phyloP scores from a whole-genome alignment of 92 coral and sea anemone species.

The Micromussa lordhowensis region DNA sequence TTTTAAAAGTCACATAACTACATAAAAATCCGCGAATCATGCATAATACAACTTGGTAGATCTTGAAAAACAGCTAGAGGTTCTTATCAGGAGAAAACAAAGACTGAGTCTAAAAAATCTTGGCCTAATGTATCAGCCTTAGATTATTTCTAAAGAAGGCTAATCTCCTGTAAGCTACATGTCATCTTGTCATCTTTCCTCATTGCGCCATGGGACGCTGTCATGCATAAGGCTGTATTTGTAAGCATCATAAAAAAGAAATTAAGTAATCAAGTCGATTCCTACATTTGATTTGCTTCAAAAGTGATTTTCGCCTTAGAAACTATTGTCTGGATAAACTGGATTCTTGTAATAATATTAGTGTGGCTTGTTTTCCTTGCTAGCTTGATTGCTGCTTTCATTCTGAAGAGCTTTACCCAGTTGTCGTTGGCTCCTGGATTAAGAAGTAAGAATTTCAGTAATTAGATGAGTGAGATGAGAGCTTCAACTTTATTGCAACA shows the following conservation, averaged over 20 bases:
- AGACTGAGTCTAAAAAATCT: too few relatives aligned
- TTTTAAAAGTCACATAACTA: too few relatives aligned
- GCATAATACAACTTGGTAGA: too few relatives aligned
- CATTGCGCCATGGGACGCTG: too few relatives aligned
- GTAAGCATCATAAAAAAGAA: too few relatives aligned
- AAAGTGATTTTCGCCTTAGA: neutral
- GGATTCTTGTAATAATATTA: neutral
- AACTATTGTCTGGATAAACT: neutral
- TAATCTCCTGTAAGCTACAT: neutral
- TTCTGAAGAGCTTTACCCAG: constrained; percentile 32
- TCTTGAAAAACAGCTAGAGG: too few relatives aligned
- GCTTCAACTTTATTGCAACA: neutral
- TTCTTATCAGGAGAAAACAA: too few relatives aligned
- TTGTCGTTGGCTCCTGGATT: constrained; percentile 21
- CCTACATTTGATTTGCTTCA: neutral
- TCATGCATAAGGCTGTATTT: too few relatives aligned
- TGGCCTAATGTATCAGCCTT: neutral
- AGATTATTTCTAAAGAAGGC: neutral
- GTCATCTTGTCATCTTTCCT: too few relatives aligned
- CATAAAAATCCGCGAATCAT: too few relatives aligned
- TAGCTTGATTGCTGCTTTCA: constrained; percentile 19
- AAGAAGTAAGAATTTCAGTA: neutral
- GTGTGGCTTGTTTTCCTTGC: constrained; percentile 18
- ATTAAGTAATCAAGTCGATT: neutral
- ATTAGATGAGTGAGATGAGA: neutral